A percentile compares a stretch with the other conserved stretches of the same genome.
Evolutionary conservation across 2,888 invertebrate species (phyloP).

Genomic region (Oxytorus armatus): DNA sequence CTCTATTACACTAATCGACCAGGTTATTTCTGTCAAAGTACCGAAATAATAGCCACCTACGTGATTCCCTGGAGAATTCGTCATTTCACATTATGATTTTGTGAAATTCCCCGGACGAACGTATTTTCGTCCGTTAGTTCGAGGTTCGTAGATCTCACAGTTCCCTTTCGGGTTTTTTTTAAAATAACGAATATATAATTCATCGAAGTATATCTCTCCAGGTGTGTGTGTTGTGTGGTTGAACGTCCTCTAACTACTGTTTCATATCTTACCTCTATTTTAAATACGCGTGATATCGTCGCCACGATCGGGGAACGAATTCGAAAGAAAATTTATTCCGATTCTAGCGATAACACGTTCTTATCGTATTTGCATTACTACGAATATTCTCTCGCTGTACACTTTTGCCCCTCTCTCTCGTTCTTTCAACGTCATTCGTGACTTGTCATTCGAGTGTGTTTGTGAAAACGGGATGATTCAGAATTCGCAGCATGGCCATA

Average conservation of each 20-base stretch:
- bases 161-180: constrained; percentile 9
- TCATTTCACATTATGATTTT: constrained; percentile 47
- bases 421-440: constrained; percentile 34
- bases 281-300: neutral
- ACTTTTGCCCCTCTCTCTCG: neutral
- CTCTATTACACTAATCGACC: constrained; percentile 18
- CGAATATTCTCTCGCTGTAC: constrained; percentile 17
- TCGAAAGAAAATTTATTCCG: neutral
- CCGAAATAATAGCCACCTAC: constrained; percentile 61
- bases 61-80: constrained; percentile 25
- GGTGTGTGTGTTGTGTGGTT: constrained; percentile 6
- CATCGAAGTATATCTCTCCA: neutral
- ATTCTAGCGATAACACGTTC: neutral
- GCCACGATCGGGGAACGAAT: neutral
- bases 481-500: constrained; percentile 8
- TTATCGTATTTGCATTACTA: constrained; percentile 13
- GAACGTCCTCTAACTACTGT: neutral
- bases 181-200: constrained; percentile 41
- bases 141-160: constrained; percentile 51
- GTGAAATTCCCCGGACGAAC: constrained; percentile 49
- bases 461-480: constrained; percentile 36
- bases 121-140: constrained; percentile 50
- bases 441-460: constrained; percentile 51
- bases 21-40: constrained; percentile 62
- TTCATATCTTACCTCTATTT: neutral